Percentiles rank a stretch among this genome's conserved stretches.
Evolutionary conservation across 2,888 invertebrate species (phyloP).

Genomic region (Dichetophora obliterata): DNA sequence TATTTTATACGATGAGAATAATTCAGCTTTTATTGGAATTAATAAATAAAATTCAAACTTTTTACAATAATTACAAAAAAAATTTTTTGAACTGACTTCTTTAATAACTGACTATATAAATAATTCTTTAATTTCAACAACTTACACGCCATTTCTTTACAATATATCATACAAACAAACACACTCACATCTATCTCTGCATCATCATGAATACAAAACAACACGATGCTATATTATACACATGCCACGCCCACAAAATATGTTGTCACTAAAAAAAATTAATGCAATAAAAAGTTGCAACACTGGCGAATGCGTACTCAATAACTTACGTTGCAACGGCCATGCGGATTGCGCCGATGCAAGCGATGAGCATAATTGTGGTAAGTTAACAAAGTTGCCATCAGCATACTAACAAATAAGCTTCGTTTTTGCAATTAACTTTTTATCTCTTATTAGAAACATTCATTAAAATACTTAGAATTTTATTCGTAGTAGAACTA

Average conservation of each 20-base stretch:
- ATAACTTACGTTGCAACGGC: constrained; percentile 74
- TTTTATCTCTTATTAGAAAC: background rate
- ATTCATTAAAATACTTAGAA: background rate
- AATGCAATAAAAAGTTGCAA: constrained; percentile 68
- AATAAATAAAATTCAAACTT: background rate
- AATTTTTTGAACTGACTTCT: background rate
- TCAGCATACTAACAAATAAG: background rate
- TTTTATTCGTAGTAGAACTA: background rate
- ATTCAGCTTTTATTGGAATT: too few species aligned
- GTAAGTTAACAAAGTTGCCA: constrained; percentile 64
- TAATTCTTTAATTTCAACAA: background rate
- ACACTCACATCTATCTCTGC: constrained; percentile 19
- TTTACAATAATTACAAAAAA: background rate
- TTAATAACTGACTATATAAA: background rate
- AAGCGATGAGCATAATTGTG: constrained; percentile 76
- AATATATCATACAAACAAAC: constrained; percentile 34
- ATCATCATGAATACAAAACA: constrained; percentile 39
- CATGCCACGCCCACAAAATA: background rate
- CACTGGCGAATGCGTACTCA: constrained; percentile 76
- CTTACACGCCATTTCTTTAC: background rate
- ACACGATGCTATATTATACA: background rate
- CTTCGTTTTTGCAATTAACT: background rate
- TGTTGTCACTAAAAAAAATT: background rate
- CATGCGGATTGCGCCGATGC: constrained; percentile 72
- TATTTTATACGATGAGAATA: too few species aligned